Evolutionary conservation across 2,888 invertebrate genomes (phyloP), one percentile per base, ranked within the genome.

Genomic region (Pocota personata): DNA sequence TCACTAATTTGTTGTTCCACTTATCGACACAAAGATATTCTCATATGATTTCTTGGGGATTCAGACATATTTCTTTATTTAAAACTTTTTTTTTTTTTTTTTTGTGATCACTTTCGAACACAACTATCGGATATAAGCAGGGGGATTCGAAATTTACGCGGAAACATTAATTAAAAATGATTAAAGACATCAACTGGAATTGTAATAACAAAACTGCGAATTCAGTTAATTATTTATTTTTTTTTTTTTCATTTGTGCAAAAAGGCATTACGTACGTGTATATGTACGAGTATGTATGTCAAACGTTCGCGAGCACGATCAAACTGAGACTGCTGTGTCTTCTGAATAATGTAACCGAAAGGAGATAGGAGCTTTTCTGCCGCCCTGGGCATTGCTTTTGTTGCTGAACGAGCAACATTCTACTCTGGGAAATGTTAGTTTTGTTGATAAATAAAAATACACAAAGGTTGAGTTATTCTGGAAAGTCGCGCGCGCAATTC

Each of bases 361-460:
- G 84, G 84, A 86, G 60, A 71, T 58, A 71, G 79, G 76, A 86
- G 76, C 80, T 80, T 80, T 75, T 75, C 57, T 72, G 57, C 60
- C 67, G 57, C 69, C 46, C 43, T 48, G 48, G 7, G 48, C 40
- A 67, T 48, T 78, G 82, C 52, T 52, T 76, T 64, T 76, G 64
- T 66, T 79, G 57, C 55, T 72, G 66, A 55, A 66, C 52, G 40
- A 58, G 40, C 73, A 78, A 50, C 48, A 66, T 75, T 73, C 50
- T 80, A 66, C 52, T 12, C 21, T 16, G 46, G 67, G 40, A 46
- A 67, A 60, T 75, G 57, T 64, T 79, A 19, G 77, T 77, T 79
- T 86, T 66, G 71, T 64, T 80, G 64, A 72, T 64, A 67, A 80
- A 80, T 48, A 64, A 71, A 76, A 48, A 55, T 66, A 69, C 50